A percentile compares a stretch with the other conserved stretches of the same genome.
Evolutionary conservation across 1,140 invertebrate genomes (phyloP).

Genomic region (Coptotermes formosanus): DNA sequence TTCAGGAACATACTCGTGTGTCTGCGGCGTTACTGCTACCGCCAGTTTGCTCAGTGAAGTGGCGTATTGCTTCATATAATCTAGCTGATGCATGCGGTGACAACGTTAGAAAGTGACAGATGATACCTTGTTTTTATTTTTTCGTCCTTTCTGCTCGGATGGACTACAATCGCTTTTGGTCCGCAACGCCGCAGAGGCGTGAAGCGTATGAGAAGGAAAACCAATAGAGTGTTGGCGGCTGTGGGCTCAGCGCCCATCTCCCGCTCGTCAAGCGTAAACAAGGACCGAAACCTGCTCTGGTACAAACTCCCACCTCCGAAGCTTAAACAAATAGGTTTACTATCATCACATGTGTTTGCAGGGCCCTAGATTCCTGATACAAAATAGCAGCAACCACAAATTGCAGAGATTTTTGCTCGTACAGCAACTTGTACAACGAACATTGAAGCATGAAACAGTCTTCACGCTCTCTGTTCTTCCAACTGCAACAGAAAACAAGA

Average conservation of each 20-base stretch:
- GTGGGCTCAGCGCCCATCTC: background rate
- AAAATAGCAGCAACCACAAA: background rate
- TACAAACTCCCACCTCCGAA: background rate
- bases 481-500: no score
- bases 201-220: background rate
- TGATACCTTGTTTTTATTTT: slow-evolving; percentile 15
- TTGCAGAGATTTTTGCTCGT: background rate
- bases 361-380: background rate
- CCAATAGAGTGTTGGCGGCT: background rate
- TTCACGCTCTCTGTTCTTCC: no score
- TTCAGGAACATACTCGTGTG: no score
- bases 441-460: no score
- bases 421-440: no score
- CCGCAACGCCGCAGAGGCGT: background rate
- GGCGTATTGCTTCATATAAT: no score
- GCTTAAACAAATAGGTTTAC: background rate
- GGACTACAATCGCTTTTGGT: background rate
- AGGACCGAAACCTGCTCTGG: background rate
- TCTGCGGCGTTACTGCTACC: no score
- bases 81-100: background rate
- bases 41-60: no score
- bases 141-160: background rate
- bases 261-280: background rate
- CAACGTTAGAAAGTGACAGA: background rate
- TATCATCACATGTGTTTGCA: background rate